A percentile compares a stretch with the other conserved stretches of the same genome.
These are phyloP conservation scores for Nymphalis polychloros DNA, from an alignment of 2,888 invertebrate genomes.

Conservation along the genomic window DNA sequence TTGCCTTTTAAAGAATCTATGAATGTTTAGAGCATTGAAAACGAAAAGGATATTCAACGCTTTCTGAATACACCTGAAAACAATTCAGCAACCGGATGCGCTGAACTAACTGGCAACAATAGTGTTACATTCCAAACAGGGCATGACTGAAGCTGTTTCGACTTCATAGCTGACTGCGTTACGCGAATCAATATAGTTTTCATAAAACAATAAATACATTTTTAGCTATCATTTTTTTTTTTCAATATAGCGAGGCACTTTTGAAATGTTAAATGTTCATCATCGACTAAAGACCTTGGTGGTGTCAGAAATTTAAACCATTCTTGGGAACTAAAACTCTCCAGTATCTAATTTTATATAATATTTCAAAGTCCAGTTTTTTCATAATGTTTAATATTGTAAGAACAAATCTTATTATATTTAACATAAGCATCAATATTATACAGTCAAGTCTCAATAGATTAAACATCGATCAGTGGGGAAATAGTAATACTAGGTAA, in stretches of 20 bases:
- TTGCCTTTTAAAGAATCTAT: conserved; percentile 21
- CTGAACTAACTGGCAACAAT: conserved; percentile 56
- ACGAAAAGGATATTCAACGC: conserved; percentile 52
- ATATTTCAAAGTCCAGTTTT: too few relatives aligned
- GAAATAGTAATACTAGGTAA: too few relatives aligned
- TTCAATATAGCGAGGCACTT: too few relatives aligned
- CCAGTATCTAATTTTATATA: too few relatives aligned
- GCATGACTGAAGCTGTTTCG: conserved; percentile 62
- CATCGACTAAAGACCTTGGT: neutral
- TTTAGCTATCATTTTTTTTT: neutral
- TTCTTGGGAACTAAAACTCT: too few relatives aligned
- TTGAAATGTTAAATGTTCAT: neutral
- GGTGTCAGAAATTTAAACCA: too few relatives aligned
- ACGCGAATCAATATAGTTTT: conserved; percentile 57
- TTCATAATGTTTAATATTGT: too few relatives aligned
- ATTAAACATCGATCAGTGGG: too few relatives aligned
- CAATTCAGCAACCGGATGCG: conserved; percentile 61
- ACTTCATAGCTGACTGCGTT: conserved; percentile 62
- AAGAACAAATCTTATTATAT: too few relatives aligned
- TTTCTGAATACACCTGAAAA: conserved; percentile 63
- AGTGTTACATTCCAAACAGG: conserved; percentile 58
- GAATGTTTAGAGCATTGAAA: conserved; percentile 49
- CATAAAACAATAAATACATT: conserved; percentile 45
- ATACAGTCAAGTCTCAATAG: too few relatives aligned
- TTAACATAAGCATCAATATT: too few relatives aligned